Conservation (phyloP, 1,140 invertebrate species). For the Coelopa frigida region DNA sequence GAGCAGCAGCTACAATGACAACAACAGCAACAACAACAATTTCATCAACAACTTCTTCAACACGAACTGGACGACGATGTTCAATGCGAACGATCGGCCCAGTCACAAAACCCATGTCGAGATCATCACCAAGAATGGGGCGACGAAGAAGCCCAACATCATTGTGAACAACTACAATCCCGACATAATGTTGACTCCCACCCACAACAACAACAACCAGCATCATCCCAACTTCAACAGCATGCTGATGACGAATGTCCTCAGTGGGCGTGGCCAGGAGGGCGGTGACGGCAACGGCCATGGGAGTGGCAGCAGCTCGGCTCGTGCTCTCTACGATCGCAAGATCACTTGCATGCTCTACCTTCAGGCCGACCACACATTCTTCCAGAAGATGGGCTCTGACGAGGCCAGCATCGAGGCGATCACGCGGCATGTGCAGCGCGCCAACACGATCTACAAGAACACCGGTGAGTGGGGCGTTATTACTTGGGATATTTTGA, state of each 20-base stretch:
- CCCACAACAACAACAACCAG: constrained; percentile 43
- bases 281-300: constrained; percentile 16
- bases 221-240: constrained; percentile 47
- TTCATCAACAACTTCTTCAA: constrained; percentile 45
- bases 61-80: constrained; percentile 43
- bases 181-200: constrained; percentile 39
- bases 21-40: constrained; percentile 34
- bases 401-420: constrained; percentile 93
- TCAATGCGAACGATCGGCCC: constrained; percentile 43
- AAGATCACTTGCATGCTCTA: constrained; percentile 87
- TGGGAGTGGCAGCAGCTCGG: constrained; percentile 20
- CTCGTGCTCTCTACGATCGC: constrained; percentile 46
- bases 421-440: constrained; percentile 88
- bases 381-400: constrained; percentile 84
- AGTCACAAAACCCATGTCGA: constrained; percentile 57
- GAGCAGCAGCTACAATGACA: constrained; percentile 21
- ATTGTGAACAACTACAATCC: constrained; percentile 45
- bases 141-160: constrained; percentile 47
- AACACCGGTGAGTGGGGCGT: constrained; percentile 65
- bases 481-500: no score
- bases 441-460: constrained; percentile 87
- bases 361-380: constrained; percentile 90
- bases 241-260: constrained; percentile 55
- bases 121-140: constrained; percentile 54
- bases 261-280: constrained; percentile 51